Conservation (phyloP, 2,113 vertebrate genomes). For the Dryoscopus gambensis region DNA sequence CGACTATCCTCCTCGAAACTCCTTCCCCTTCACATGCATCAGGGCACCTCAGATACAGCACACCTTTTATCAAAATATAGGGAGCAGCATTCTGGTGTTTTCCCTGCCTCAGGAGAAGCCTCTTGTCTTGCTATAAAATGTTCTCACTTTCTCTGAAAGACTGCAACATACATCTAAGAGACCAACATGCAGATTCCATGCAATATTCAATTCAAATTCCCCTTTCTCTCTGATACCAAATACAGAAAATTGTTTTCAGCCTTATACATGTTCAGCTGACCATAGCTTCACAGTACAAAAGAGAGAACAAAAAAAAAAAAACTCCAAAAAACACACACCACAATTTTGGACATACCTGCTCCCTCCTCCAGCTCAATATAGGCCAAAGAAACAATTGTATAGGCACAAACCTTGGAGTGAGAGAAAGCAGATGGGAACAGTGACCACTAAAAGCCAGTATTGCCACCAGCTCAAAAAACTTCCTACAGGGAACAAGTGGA, state of each 20-base stretch:
- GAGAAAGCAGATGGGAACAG: neutral
- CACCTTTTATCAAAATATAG: neutral
- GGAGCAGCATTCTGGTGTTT: neutral
- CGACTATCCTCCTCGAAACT: neutral
- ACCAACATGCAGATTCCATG: neutral
- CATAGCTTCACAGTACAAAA: neutral
- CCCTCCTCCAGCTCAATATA: neutral
- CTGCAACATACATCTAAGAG: neutral
- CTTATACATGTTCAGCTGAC: neutral
- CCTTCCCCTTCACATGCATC: neutral
- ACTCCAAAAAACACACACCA: neutral
- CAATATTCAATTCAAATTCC: neutral
- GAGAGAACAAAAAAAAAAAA: neutral
- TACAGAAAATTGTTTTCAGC: neutral
- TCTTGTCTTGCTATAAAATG: neutral
- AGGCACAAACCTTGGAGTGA: neutral
- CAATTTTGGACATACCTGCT: neutral
- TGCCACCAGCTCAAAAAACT: neutral
- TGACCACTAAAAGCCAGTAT: neutral
- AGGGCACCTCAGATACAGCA: neutral
- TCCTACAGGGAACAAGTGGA: neutral
- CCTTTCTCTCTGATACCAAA: neutral
- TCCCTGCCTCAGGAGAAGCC: neutral
- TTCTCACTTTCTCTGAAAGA: neutral
- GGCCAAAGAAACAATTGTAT: neutral